These are phyloP conservation scores for Triplophysa yarkandensis DNA, from an alignment of 2,797 vertebrate genomes.

Conservation along the genomic window DNA sequence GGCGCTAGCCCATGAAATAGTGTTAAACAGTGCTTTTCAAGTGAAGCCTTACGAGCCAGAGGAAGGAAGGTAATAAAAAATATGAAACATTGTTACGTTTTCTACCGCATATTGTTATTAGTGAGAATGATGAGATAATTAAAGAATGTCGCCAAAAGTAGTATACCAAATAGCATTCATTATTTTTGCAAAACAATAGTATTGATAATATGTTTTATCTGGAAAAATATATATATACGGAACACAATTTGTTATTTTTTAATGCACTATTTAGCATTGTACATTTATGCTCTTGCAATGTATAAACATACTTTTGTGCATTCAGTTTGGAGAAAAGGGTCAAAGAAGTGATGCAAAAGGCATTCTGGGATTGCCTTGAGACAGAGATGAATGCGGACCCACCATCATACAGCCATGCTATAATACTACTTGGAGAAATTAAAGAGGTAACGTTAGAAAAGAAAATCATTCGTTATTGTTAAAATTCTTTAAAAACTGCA, in stretches of 20 bases:
- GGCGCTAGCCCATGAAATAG: conserved; percentile 93
- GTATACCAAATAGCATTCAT: too few relatives aligned
- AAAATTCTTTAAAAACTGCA: background rate
- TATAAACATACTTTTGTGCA: background rate
- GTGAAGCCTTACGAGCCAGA: conserved; percentile 84
- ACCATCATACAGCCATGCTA: conserved; percentile 86
- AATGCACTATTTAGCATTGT: too few relatives aligned
- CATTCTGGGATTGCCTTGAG: conserved; percentile 95
- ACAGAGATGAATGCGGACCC: conserved; percentile 87
- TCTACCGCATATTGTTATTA: too few relatives aligned
- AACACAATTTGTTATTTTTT: background rate
- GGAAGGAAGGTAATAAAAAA: conserved; percentile 85
- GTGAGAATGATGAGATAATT: too few relatives aligned
- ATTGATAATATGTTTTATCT: too few relatives aligned
- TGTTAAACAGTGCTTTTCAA: conserved; percentile 87
- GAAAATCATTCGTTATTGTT: background rate
- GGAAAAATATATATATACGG: too few relatives aligned
- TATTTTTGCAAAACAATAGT: too few relatives aligned
- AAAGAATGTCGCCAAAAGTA: too few relatives aligned
- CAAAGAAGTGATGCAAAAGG: conserved; percentile 94
- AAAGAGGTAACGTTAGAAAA: conserved; percentile 85
- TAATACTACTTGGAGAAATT: conserved; percentile 91
- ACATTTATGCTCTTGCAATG: background rate
- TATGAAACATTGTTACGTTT: background rate
- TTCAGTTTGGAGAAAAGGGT: conserved; percentile 89